Conservation (phyloP, 2,113 vertebrate species). For the Hyperoodon ampullatus region DNA sequence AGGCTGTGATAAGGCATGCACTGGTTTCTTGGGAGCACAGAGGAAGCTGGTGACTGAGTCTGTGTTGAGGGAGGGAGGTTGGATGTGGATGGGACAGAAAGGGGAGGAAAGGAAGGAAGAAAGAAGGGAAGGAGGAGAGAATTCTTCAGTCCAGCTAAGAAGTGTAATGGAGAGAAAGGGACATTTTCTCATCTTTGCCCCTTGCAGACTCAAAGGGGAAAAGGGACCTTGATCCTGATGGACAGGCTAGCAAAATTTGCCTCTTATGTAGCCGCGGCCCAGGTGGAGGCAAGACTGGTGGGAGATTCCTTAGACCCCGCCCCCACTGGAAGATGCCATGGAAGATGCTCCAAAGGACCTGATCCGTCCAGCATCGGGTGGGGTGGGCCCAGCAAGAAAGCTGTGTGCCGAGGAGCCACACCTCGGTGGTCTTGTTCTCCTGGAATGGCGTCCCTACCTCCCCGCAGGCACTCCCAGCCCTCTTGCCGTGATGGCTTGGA, state of each 20-base stretch:
- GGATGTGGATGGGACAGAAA: background rate
- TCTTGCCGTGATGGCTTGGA: background rate
- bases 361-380: background rate
- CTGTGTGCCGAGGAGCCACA: rapidly evolving
- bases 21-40: background rate
- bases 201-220: background rate
- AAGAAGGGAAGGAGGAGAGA: background rate
- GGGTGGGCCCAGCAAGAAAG: background rate
- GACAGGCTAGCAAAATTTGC: background rate
- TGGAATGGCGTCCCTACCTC: background rate
- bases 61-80: background rate
- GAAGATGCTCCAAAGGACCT: background rate
- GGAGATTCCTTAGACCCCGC: background rate
- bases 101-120: background rate
- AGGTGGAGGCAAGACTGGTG: background rate
- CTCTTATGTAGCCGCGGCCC: background rate
- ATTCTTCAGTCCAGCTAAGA: background rate
- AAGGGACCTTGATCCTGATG: background rate
- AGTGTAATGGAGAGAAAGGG: background rate
- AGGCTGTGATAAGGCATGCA: background rate
- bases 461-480: rapidly evolving
- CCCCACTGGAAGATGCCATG: background rate
- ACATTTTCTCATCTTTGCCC: background rate
- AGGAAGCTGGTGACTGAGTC: background rate
- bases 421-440: background rate